These are phyloP conservation scores for Fistularia tabacaria DNA, from an alignment of 2,797 vertebrate species.

Conservation along the genomic window DNA sequence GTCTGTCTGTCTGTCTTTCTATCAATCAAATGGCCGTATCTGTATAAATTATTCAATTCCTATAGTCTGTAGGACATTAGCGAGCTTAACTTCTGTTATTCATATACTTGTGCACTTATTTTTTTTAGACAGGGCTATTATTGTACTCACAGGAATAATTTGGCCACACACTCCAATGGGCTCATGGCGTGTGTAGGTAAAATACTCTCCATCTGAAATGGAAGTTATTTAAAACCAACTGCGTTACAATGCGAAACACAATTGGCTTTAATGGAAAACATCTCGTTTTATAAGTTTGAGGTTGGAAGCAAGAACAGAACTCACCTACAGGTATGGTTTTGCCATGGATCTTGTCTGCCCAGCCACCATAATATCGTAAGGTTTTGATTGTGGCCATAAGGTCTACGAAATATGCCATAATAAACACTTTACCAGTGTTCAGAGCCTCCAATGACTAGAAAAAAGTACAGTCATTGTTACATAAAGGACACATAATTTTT, in stretches of 20 bases:
- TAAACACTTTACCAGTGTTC: slow-evolving; percentile 84
- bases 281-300: too few relatives aligned
- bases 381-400: slow-evolving; percentile 81
- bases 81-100: background rate
- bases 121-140: background rate
- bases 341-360: slow-evolving; percentile 89
- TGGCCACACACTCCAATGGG: slow-evolving; percentile 88
- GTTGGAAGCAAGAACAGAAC: slow-evolving; percentile 10
- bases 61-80: background rate
- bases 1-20: too few relatives aligned
- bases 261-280: too few relatives aligned
- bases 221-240: slow-evolving; percentile 1
- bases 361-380: slow-evolving; percentile 83
- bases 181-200: slow-evolving; percentile 85
- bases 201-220: slow-evolving; percentile 81
- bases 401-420: slow-evolving; percentile 78
- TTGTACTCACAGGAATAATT: slow-evolving; percentile 87
- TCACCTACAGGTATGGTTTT: slow-evolving; percentile 84
- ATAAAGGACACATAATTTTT: too few relatives aligned
- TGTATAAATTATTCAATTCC: too few relatives aligned
- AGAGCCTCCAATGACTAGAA: slow-evolving; percentile 81
- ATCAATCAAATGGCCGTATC: too few relatives aligned
- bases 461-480: background rate
- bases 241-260: background rate
- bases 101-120: background rate